Evolutionary conservation across 2,113 vertebrate species (phyloP).

Genomic region (Myiozetetes cayanensis): DNA sequence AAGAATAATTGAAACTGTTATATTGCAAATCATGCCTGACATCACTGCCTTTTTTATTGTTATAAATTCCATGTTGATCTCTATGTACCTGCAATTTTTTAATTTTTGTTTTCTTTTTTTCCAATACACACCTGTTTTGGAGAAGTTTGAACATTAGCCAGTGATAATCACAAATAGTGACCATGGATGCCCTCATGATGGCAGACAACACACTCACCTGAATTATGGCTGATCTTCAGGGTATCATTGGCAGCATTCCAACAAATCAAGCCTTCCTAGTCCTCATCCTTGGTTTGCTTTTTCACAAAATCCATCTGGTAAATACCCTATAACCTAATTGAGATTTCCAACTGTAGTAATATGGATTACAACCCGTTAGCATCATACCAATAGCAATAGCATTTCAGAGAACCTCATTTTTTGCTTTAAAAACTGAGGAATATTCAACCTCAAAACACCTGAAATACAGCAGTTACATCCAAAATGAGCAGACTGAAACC

Average conservation of each 20-base stretch:
- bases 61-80: neutral
- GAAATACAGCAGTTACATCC: neutral
- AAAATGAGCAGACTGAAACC: neutral
- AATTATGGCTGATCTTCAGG: neutral
- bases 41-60: neutral
- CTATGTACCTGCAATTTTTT: neutral
- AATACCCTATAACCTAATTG: neutral
- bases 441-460: neutral
- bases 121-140: neutral
- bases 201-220: neutral
- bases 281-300: neutral
- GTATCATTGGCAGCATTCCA: neutral
- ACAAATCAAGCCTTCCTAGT: neutral
- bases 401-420: slow-evolving; percentile 11
- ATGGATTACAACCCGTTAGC: slow-evolving; percentile 11
- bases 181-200: neutral
- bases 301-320: neutral
- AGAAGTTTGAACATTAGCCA: neutral
- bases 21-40: neutral
- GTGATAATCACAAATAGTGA: neutral
- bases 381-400: neutral
- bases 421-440: neutral
- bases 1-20: neutral
- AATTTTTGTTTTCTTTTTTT: neutral
- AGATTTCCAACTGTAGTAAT: slow-evolving; percentile 30